Base-by-base conservation (phyloP, 2,888 invertebrate species). In the Selenia dentaria region DNA sequence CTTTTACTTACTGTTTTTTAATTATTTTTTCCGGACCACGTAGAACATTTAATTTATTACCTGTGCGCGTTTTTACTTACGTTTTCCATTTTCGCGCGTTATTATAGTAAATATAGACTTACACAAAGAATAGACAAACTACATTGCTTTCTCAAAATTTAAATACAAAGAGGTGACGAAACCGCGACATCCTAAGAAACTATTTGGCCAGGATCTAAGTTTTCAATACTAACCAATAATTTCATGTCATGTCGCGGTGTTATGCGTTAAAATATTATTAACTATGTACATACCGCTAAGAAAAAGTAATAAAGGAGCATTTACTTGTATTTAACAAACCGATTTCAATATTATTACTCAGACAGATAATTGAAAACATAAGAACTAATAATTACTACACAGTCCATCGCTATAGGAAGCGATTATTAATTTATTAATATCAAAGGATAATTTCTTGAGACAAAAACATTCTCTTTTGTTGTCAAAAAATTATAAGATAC, bases 1-100 rank as follows among this genome's bases (percentile, higher is more conserved):
- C 44, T 32, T n/a, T 45, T 45, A 64, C 68, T 70, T 66, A 71
- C 54, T 49, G 44, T 49, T 31, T 26, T n/a, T 22, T 47, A 14
- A 34, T 29, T 14, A 28, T 32, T 24, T 35, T 31, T 59, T 52
- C 57, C 45, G 54, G 53, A 58, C 48, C 54, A 53, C 64, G 65
- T 44, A 49, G 51, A 42, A 35, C 47, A 22, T 26, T 44, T 28
- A 22, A 25, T 44, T 28, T 47, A 58, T 52, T 54, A 59, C 62
- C 61, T 59, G 55, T 44, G 57, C 57, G 54, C 57, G 35, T 35
- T 43, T 16, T 50, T 57, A 54, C 57, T 57, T 57, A 57, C 57
- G 24, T 41, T 35, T 29, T 39, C 49, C 56, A 37, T 27, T 34
- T 29, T 26, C 43, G 57, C 57, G 57, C 57, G 26, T n/a, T 36